phyloP scores from a whole-genome alignment of 1,140 invertebrate genomes.

The Drosophila bocki region DNA sequence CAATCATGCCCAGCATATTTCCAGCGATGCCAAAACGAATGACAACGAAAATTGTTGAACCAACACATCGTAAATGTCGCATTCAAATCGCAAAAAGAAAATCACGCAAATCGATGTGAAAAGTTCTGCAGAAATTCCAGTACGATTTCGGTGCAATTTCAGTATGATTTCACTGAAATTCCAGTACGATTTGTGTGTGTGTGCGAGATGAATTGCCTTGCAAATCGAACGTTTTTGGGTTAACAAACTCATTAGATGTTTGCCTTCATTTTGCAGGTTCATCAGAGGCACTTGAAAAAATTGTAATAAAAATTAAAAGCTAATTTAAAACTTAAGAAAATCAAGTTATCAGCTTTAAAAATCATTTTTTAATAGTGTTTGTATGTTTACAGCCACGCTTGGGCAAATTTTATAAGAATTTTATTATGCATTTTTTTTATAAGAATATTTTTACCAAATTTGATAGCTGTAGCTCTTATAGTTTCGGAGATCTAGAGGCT shows the following conservation, averaged over 20 bases:
- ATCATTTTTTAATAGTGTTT: no score
- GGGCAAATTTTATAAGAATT: no score
- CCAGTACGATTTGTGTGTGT: slow-evolving; percentile 4
- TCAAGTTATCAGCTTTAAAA: no score
- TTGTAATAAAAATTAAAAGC: neutral
- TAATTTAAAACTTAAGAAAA: no score
- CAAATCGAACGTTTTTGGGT: slow-evolving; percentile 49
- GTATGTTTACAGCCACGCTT: no score
- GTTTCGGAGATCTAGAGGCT: no score
- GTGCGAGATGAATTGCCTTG: slow-evolving; percentile 22
- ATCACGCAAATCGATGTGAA: slow-evolving; percentile 16
- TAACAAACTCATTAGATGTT: slow-evolving; percentile 74
- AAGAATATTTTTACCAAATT: no score
- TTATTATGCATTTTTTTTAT: no score
- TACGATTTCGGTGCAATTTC: slow-evolving; percentile 1
- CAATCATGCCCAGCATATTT: slow-evolving; percentile 71
- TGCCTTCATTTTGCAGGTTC: slow-evolving; percentile 21
- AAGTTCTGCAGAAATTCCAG: slow-evolving; percentile 29
- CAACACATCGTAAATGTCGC: slow-evolving; percentile 53
- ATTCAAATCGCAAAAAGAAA: slow-evolving; percentile 27
- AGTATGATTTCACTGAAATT: slow-evolving; percentile 12
- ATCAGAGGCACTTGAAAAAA: neutral
- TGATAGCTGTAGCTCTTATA: no score
- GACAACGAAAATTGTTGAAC: slow-evolving; percentile 42
- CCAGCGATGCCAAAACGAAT: slow-evolving; percentile 30